phyloP scores from a whole-genome alignment of 2,797 vertebrate genomes.

The Hoplostethus mediterraneus region DNA sequence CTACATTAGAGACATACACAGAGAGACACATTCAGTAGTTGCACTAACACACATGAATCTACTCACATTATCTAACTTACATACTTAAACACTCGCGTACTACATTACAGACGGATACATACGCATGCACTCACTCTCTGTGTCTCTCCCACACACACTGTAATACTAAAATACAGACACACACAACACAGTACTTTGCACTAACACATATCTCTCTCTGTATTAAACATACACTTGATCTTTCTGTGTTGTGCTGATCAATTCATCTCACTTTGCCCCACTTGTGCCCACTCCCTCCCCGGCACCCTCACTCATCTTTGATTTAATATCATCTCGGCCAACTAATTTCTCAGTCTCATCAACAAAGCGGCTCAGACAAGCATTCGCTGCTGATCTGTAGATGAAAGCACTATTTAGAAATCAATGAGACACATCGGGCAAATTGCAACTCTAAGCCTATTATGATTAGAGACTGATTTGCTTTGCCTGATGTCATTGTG shows the following conservation, averaged over 20 bases:
- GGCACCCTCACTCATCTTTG: constrained; percentile 13
- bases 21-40: no score
- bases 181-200: background rate
- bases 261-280: background rate
- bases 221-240: background rate
- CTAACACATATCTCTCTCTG: background rate
- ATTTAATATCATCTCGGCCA: constrained; percentile 30
- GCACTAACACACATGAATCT: no score
- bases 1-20: no score
- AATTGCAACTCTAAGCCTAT: constrained; percentile 1
- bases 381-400: constrained; percentile 11
- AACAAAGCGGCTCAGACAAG: constrained; percentile 7
- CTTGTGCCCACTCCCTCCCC: constrained; percentile 4
- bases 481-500: background rate
- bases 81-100: background rate
- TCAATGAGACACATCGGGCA: background rate
- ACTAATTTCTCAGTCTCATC: constrained; percentile 6
- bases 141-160: background rate
- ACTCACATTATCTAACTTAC: background rate
- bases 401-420: constrained; percentile 40
- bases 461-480: constrained; percentile 14
- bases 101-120: background rate
- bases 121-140: background rate
- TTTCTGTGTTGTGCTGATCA: constrained; percentile 5
- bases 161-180: constrained; percentile 3